phyloP scores from a whole-genome alignment of 1,140 invertebrate genomes.

The Nomia melanderi region DNA sequence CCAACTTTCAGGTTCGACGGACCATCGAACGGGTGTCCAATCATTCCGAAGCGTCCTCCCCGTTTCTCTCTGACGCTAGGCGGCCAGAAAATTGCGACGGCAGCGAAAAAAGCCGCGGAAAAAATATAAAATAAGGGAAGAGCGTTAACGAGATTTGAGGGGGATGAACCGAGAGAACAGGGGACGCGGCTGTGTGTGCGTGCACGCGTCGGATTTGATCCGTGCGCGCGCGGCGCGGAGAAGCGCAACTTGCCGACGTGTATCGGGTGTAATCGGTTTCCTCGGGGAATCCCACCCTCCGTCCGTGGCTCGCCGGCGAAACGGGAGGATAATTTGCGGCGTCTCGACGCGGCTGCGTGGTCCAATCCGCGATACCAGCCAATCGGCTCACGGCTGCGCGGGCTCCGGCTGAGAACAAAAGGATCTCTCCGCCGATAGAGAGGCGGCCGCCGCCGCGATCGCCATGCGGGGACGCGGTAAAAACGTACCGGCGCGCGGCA shows the following conservation, averaged over 20 bases:
- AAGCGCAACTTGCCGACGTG: conserved; percentile 39
- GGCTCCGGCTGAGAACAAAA: conserved; percentile 68
- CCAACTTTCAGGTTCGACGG: no score
- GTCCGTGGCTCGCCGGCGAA: conserved; percentile 38
- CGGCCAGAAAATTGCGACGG: conserved; percentile 2
- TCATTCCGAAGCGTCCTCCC: no score
- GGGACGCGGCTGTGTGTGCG: background rate
- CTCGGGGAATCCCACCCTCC: conserved; percentile 66
- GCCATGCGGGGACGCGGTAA: conserved; percentile 54
- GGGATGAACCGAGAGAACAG: conserved; percentile 24
- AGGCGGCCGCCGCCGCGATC: conserved; percentile 57
- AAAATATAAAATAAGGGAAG: conserved; percentile 4
- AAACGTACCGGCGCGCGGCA: conserved; percentile 43
- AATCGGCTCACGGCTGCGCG: conserved; percentile 70
- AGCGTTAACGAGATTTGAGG: conserved; percentile 30
- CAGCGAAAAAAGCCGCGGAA: background rate
- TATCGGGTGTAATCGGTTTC: conserved; percentile 64
- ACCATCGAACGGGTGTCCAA: no score
- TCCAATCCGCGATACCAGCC: conserved; percentile 69
- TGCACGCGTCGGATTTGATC: background rate
- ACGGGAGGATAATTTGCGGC: conserved; percentile 69
- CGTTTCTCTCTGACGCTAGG: background rate
- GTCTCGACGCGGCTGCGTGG: conserved; percentile 69
- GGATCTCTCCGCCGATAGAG: conserved; percentile 64
- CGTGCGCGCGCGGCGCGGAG: conserved; percentile 19